These are phyloP conservation scores for Macquaria ambigua DNA, from an alignment of 2,113 vertebrate genomes.

Conservation along the genomic window DNA sequence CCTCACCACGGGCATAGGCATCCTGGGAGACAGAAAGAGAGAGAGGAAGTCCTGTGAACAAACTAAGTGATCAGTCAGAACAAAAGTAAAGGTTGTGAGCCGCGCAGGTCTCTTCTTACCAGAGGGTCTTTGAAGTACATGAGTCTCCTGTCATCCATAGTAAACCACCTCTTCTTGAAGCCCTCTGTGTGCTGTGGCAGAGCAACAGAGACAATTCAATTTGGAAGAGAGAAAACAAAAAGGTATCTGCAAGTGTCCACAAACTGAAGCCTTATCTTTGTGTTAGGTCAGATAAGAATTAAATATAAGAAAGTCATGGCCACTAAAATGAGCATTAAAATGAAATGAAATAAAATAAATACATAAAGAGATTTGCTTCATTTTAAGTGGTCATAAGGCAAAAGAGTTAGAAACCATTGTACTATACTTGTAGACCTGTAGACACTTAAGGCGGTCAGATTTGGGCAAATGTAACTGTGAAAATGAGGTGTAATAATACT, in stretches of 20 bases:
- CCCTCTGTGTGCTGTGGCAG: constrained; percentile 92
- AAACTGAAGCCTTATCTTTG: background rate
- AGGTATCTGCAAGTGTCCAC: background rate
- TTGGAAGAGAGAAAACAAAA: background rate
- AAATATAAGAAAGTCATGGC: background rate
- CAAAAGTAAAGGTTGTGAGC: background rate
- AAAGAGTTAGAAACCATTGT: background rate
- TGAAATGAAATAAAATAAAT: no score
- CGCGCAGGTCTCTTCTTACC: constrained; percentile 83
- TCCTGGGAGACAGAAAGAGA: constrained; percentile 83
- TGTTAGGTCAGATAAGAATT: background rate
- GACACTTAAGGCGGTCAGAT: background rate
- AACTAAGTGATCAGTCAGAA: background rate
- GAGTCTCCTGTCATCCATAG: constrained; percentile 95
- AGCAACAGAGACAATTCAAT: background rate
- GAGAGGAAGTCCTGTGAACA: background rate
- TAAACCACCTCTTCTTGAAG: constrained; percentile 97
- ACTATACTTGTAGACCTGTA: background rate
- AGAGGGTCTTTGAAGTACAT: constrained; percentile 99
- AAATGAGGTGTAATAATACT: background rate
- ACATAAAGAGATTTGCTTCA: no score
- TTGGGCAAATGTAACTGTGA: background rate
- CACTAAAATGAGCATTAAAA: background rate
- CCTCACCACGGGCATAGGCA: constrained; percentile 95
- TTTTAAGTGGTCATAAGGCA: background rate